phyloP scores from a whole-genome alignment of 2,888 invertebrate species.

The Griposia aprilina region DNA sequence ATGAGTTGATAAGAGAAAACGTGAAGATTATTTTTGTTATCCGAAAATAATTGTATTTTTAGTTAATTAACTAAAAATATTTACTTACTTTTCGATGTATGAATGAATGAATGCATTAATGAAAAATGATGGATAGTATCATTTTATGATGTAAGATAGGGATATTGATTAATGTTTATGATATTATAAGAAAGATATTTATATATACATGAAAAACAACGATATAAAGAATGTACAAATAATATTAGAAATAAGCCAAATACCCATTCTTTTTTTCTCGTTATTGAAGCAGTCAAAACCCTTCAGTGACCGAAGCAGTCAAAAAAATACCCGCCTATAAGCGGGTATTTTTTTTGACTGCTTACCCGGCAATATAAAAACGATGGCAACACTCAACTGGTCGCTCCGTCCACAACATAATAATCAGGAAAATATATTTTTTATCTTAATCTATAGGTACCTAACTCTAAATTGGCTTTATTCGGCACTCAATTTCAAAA shows the following conservation, averaged over 20 bases:
- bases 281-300: too few species aligned
- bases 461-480: too few species aligned
- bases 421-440: too few species aligned
- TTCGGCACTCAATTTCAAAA: too few species aligned
- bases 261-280: not conserved
- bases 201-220: not conserved
- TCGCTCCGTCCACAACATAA: too few species aligned
- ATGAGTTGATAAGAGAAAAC: constrained; percentile 3
- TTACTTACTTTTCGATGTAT: not conserved
- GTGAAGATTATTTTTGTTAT: constrained; percentile 12
- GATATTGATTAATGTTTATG: not conserved
- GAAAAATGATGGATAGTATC: not conserved
- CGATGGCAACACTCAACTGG: too few species aligned
- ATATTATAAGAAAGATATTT: not conserved
- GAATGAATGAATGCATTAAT: not conserved
- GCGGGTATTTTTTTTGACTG: too few species aligned
- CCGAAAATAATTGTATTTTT: not conserved
- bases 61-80: not conserved
- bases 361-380: too few species aligned
- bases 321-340: too few species aligned
- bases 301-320: not conserved
- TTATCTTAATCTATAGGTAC: too few species aligned
- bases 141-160: not conserved
- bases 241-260: not conserved
- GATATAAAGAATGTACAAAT: not conserved